Base-by-base conservation (phyloP, 2,888 invertebrate genomes). In the Gibbula magus region DNA sequence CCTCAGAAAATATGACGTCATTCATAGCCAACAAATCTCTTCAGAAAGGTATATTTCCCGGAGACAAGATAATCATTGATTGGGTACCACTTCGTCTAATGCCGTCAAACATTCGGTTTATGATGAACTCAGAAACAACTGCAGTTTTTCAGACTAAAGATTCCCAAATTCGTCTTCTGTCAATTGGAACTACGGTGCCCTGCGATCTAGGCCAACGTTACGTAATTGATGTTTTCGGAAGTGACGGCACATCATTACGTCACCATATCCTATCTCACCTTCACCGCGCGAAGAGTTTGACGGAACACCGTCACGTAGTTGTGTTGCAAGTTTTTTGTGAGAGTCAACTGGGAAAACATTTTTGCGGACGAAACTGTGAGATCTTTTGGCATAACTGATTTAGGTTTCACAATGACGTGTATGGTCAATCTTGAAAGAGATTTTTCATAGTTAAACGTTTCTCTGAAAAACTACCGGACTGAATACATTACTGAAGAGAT, bases 81-180 rank as follows among this genome's bases (percentile, higher is more conserved):
- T 70, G 70, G 70, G 70, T 70, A n/a, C 70, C 70, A 1, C 39
- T 70, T 2, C 70, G 70, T 3, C 70, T 70, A n/a, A 0, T 70
- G 35, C 70, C 20, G 0, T 32, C 39, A 4, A 70, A 70, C 70
- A 39, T 39, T 35, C 29, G 35, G 2, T 70, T 35, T 20, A 70
- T 70, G 35, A 32, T 70, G 7, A 35, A 2, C 3, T 20, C 32
- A 70, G 35, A 35, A 10, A 5, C 32, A 35, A 3, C 35, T 16
- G 70, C 39, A 5, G 10, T 70, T 8, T 70, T 35, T 10, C 29
- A n/a, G 25, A 35, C 32, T 10, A 45, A 45, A 45, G 45, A 45
- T 35, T 18, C 70, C 20, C n/a, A 20, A 20, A 35, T 70, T 32
- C 20, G 20, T 32, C 39, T 70, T 13, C 70, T 70, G 10, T 35